Base-by-base conservation (phyloP, 2,113 vertebrate species). In the Merops nubicus region DNA sequence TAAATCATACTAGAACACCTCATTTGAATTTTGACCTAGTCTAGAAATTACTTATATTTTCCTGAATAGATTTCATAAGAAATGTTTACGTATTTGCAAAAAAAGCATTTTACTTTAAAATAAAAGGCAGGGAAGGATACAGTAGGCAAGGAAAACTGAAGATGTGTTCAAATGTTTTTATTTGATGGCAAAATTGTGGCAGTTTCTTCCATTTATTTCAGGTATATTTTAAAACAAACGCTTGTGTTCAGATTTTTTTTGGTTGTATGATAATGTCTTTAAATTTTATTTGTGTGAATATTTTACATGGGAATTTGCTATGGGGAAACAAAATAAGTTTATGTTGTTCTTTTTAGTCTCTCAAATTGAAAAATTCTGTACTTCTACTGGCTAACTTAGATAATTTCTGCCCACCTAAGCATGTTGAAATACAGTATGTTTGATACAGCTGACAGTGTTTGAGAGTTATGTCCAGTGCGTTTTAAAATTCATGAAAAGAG, bases 391-490 rank as follows among this genome's bases (percentile, higher is more conserved):
- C 5, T 82, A 57, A 23, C 62, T 80, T 73, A 73, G 62, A 56
- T 64, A 85, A 82, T 74, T 75, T 93, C 56, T 89, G 65, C 47
- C 81, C 53, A 68, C 29, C 43, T 59, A 64, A 87, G 43, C 8
- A 0, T 88, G 56, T 53, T 63, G 85, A 92, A 85, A 60, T 11
- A 2, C 5, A 5, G 19, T 51, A 62, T 79, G 38, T 60, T 67
- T 65, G 65, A 34, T 51, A 57, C 53, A 88, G 26, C 53, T 91
- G 73, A 38, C 33, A 59, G 11, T 17, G 7, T 38, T 73, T 60
- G n/a, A 51, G 29, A 70, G 11, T 48, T 76, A 68, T n/a, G 28
- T 40, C 40, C 29, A 53, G 45, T 6, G 2, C 28, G 22, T 56
- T 88, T 76, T 21, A 36, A 23, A 59, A 36, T 36, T 59, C 14